Evolutionary conservation across 2,888 invertebrate species (phyloP), one percentile per base, ranked within the genome.

Genomic region (Drosophila helvetica): DNA sequence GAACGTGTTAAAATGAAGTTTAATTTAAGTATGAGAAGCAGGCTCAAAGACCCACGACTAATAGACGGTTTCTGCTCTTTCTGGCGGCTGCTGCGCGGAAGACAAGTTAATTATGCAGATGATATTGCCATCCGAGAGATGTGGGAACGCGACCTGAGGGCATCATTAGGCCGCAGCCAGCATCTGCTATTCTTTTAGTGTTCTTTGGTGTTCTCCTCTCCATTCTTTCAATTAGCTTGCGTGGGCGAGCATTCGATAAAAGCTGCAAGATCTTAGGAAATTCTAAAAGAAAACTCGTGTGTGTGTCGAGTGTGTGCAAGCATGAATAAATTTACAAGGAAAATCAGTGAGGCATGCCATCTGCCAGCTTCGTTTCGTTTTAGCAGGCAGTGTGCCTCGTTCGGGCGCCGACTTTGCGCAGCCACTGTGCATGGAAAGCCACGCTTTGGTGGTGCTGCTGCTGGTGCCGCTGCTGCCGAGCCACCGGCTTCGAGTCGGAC

Each of bases 1-100:
- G 84, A 89, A 89, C 86, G 89, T 87, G 88, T 89, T 89, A 85
- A 84, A 80, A 82, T 73, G 71, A 81, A 87, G 89, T 89, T 85
- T 78, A 87, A 84, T 83, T 88, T 80, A 71, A 73, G 66, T 80
- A 80, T 83, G 83, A 61, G 89, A 83, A 83, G 74, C 56, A 52
- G 42, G 74, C 75, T 30, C 50, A 65, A 65, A 74, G 66, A 65
- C 38, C 53, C 75, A 58, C 42, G 57, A 55, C 67, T 74, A 72
- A 72, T 66, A 55, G 71, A 59, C 71, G 75, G 71, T 72, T 74
- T 55, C 65, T 69, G 48, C 67, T 74, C 71, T 67, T 55, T 62
- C 62, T 48, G 55, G 43, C 72, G 80, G 59, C 77, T 27, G 27
- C 27, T 27, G 27, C 7, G 27, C 27, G 27, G 27, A 78, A 74